These are phyloP conservation scores for Scaptodrosophila latifasciaeformis DNA, from an alignment of 2,888 invertebrate species.

Conservation along the genomic window DNA sequence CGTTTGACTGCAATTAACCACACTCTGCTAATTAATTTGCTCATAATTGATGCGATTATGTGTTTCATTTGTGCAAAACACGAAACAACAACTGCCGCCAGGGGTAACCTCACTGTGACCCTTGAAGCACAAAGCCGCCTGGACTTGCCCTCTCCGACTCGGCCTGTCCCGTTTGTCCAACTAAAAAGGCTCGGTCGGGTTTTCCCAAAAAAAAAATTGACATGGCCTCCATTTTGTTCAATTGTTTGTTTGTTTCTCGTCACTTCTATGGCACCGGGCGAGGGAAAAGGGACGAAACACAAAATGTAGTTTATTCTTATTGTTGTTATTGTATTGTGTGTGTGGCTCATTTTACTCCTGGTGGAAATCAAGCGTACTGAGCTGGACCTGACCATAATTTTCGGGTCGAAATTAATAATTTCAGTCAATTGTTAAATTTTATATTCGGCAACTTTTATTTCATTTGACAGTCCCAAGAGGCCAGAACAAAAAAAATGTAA, in stretches of 20 bases:
- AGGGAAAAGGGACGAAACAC: too few relatives aligned
- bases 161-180: too few relatives aligned
- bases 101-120: constrained; percentile 28
- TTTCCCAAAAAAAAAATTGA: too few relatives aligned
- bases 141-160: too few relatives aligned
- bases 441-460: neutral
- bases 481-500: too few relatives aligned
- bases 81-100: constrained; percentile 38
- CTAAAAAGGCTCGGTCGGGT: too few relatives aligned
- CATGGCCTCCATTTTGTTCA: neutral
- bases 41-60: constrained; percentile 69
- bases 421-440: constrained; percentile 7
- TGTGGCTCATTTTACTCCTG: constrained; percentile 26
- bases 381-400: constrained; percentile 11
- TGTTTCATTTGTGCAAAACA: constrained; percentile 54
- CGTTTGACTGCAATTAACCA: constrained; percentile 61
- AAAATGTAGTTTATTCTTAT: too few relatives aligned
- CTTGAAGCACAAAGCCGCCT: too few relatives aligned
- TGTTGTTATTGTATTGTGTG: neutral
- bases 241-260: constrained; percentile 1
- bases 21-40: constrained; percentile 68
- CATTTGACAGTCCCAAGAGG: too few relatives aligned
- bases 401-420: constrained; percentile 22
- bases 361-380: constrained; percentile 58
- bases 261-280: too few relatives aligned